Conservation (phyloP, 2,888 invertebrate species). For the Amphimallon solstitiale region DNA sequence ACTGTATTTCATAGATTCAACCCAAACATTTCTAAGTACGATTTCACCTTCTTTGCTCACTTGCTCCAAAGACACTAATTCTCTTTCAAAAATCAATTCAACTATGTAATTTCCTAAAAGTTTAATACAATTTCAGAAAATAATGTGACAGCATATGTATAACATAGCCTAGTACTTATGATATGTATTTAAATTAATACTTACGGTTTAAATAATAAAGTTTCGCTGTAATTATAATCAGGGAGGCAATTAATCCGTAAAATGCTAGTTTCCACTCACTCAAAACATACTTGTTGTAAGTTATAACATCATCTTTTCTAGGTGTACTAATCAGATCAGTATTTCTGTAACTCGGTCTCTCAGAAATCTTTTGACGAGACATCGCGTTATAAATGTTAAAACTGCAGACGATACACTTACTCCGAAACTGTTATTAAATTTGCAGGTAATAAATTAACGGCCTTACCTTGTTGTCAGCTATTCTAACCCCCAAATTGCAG, state of each 20-base stretch:
- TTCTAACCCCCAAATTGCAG: too few relatives aligned
- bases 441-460: too few relatives aligned
- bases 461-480: too few relatives aligned
- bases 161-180: neutral
- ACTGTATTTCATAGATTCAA: conserved; percentile 56
- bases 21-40: conserved; percentile 57
- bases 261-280: conserved; percentile 56
- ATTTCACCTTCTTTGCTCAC: conserved; percentile 55
- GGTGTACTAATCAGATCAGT: conserved; percentile 8
- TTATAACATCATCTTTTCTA: conserved; percentile 11
- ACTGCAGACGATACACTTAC: too few relatives aligned
- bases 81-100: conserved; percentile 52
- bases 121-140: neutral
- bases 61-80: conserved; percentile 47
- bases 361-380: conserved; percentile 13
- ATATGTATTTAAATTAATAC: conserved; percentile 44
- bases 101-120: conserved; percentile 50
- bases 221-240: conserved; percentile 54
- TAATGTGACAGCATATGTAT: neutral
- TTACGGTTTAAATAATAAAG: conserved; percentile 56
- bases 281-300: conserved; percentile 44
- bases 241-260: conserved; percentile 54
- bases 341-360: conserved; percentile 20
- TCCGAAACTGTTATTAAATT: too few relatives aligned
- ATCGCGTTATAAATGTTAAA: neutral